Evolutionary conservation across 2,797 vertebrate genomes (phyloP), one percentile per base, ranked within the genome.

Genomic region (Smutsia temminckii): DNA sequence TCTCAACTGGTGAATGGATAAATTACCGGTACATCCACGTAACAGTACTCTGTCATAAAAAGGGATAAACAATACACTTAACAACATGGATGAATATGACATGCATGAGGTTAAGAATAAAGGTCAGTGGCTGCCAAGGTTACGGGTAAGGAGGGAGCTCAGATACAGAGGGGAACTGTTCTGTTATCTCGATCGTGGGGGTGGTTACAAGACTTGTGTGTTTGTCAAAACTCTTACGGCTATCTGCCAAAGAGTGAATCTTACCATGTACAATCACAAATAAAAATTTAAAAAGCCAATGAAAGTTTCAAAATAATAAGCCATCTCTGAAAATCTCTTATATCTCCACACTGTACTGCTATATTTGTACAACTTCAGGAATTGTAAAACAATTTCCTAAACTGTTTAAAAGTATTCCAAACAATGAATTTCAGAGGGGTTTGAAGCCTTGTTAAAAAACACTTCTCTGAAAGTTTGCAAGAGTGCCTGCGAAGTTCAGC

Each of bases 331-430:
- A 93, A 77, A 34, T 75, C 4, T 32, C 63, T 21, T 85, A 1
- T 68, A 37, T 27, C 42, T 89, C 27, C 20, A 46, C 34, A 71
- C 42, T 64, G 20, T 49, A 77, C 27, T 81, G 49, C 51, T 81
- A 3, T 23, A 93, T 53, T 63, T 84, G 10, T 51, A 61, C 23
- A 68, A 51, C 68, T 49, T 74, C 40, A 55, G 17, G 46, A 75
- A 71, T 21, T 89, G 4, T 66, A 84, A 46, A 90, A 85, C 17
- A 66, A 51, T 77, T 37, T 49, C 40, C 63, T 78, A 57, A 90
- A 69, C 23, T 49, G 69, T 34, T 94, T 75, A 57, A 81, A 94
- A 81, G 87, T 40, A 93, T 90, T 71, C 21, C 75, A 83, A 72
- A 81, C 61, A 53, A 63, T 46, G 66, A 83, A 32, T 69, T 86